A percentile compares a stretch with the other conserved stretches of the same genome.
These are phyloP conservation scores for Acrobasis consociella DNA, from an alignment of 2,888 invertebrate species.

Conservation along the genomic window DNA sequence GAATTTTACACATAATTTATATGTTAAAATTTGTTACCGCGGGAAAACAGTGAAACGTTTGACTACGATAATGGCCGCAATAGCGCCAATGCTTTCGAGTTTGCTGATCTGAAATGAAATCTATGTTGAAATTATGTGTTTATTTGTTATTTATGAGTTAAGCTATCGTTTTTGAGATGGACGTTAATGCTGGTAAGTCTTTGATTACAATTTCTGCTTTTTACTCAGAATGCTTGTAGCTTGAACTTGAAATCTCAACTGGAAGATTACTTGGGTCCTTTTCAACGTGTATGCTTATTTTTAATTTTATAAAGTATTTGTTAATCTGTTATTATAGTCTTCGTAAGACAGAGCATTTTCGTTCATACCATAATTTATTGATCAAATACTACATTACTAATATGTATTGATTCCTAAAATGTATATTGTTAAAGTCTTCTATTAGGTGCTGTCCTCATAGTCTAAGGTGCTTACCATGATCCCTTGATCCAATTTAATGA, in stretches of 20 bases:
- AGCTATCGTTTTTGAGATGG: conserved; percentile 68
- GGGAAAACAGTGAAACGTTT: conserved; percentile 79
- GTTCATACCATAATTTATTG: too few relatives aligned
- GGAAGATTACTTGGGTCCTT: conserved; percentile 33
- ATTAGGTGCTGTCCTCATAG: background rate
- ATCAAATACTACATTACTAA: too few relatives aligned
- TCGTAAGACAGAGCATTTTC: background rate
- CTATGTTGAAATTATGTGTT: conserved; percentile 51
- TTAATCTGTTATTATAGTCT: background rate
- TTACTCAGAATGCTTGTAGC: conserved; percentile 37
- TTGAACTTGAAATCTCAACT: background rate
- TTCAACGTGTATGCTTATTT: conserved; percentile 31
- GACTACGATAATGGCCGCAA: conserved; percentile 80
- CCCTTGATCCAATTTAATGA: conserved; percentile 4
- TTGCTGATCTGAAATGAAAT: conserved; percentile 63
- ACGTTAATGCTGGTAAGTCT: conserved; percentile 77
- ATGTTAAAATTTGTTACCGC: conserved; percentile 61
- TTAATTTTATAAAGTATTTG: background rate
- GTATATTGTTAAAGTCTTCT: too few relatives aligned
- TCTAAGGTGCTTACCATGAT: conserved; percentile 3
- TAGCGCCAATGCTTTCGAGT: conserved; percentile 80
- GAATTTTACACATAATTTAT: conserved; percentile 25
- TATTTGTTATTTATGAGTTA: conserved; percentile 49
- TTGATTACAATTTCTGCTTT: conserved; percentile 31
- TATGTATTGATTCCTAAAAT: too few relatives aligned